phyloP scores from a whole-genome alignment of 2,797 vertebrate species.

The Epinephelus awoara region DNA sequence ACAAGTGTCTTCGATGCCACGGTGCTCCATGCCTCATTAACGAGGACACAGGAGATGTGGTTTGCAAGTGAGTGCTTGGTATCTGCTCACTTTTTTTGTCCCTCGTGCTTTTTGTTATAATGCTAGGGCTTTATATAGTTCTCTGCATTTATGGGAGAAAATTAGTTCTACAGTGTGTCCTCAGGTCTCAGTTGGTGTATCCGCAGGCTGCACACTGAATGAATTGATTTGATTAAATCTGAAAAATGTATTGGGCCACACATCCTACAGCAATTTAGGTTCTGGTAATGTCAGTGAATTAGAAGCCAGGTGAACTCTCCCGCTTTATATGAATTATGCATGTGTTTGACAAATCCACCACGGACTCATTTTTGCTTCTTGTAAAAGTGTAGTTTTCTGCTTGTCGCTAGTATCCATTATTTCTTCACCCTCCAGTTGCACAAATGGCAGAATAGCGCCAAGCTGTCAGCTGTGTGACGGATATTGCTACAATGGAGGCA shows the following conservation, averaged over 20 bases:
- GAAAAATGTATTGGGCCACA: slow-evolving; percentile 18
- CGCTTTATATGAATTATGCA: slow-evolving; percentile 35
- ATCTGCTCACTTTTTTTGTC: slow-evolving; percentile 34
- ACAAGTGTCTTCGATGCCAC: slow-evolving; percentile 94
- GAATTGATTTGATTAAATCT: slow-evolving; percentile 49
- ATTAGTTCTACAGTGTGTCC: slow-evolving; percentile 10
- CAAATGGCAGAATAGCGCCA: slow-evolving; percentile 95
- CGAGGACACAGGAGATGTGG: slow-evolving; percentile 90
- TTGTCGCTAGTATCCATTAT: slow-evolving; percentile 67
- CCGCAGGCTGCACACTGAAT: slow-evolving; percentile 13
- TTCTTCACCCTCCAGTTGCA: slow-evolving; percentile 89
- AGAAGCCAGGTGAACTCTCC: slow-evolving; percentile 19
- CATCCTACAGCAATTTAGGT: slow-evolving; percentile 15
- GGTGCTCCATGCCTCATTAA: slow-evolving; percentile 93
- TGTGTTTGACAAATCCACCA: slow-evolving; percentile 48
- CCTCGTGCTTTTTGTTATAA: slow-evolving; percentile 15
- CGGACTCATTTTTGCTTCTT: slow-evolving; percentile 42
- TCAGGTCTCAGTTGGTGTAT: slow-evolving; percentile 2
- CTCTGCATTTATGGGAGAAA: slow-evolving; percentile 26
- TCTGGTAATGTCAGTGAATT: slow-evolving; percentile 45
- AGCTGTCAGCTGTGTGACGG: slow-evolving; percentile 98
- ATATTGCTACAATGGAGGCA: slow-evolving; percentile 98
- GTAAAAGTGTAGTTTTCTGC: slow-evolving; percentile 51
- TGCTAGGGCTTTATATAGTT: slow-evolving; percentile 9
- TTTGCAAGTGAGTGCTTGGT: slow-evolving; percentile 93